A percentile compares a stretch with the other conserved stretches of the same genome.
These are phyloP conservation scores for Drosophila suzukii DNA, from an alignment of 1,140 invertebrate genomes.

Conservation along the genomic window DNA sequence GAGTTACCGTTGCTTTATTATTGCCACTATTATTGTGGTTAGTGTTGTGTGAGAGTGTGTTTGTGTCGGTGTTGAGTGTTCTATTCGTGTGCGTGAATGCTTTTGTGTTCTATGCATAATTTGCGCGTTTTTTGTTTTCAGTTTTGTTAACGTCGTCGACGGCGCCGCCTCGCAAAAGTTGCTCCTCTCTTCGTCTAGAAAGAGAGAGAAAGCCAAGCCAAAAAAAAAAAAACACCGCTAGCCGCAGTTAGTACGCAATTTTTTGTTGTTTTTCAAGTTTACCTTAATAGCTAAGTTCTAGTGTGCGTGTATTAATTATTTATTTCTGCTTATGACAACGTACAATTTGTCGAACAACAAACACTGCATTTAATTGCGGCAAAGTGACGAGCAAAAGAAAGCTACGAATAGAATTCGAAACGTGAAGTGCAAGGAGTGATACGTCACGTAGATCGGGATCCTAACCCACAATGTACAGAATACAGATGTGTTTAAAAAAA, in stretches of 20 bases:
- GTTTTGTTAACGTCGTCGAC: slow-evolving; percentile 78
- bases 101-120: slow-evolving; percentile 78
- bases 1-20: slow-evolving; percentile 80
- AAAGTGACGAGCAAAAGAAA: slow-evolving; percentile 23
- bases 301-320: slow-evolving; percentile 32
- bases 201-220: slow-evolving; percentile 47
- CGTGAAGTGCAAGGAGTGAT: slow-evolving; percentile 16
- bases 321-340: slow-evolving; percentile 59
- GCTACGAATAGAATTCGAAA: slow-evolving; percentile 21
- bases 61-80: slow-evolving; percentile 2
- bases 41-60: not conserved
- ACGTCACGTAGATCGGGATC: slow-evolving; percentile 35
- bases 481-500: not conserved
- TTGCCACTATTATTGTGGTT: slow-evolving; percentile 62
- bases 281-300: slow-evolving; percentile 27
- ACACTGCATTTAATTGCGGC: slow-evolving; percentile 26
- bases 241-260: slow-evolving; percentile 66
- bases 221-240: slow-evolving; percentile 48
- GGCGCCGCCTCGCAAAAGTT: slow-evolving; percentile 67
- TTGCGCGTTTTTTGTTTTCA: slow-evolving; percentile 79
- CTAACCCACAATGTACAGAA: not conserved
- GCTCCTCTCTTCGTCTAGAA: slow-evolving; percentile 29
- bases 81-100: slow-evolving; percentile 11
- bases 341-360: slow-evolving; percentile 57
- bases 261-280: slow-evolving; percentile 39